Evolutionary conservation across 1,140 invertebrate species (phyloP).

Genomic region (Coboldia fuscipes): DNA sequence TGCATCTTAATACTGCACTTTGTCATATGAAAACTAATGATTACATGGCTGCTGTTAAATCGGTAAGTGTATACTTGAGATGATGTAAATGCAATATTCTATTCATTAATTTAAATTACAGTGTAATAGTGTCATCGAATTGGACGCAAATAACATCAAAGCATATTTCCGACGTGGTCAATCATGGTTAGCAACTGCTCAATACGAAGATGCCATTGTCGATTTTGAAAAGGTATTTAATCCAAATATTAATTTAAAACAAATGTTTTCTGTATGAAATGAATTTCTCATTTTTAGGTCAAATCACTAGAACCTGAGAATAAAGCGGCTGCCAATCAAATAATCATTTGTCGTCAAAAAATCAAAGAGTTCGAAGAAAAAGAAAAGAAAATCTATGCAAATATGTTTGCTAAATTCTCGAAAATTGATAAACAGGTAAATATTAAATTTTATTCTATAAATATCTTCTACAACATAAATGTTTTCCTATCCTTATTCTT

Average conservation of each 20-base stretch:
- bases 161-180: constrained; percentile 74
- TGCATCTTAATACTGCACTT: constrained; percentile 66
- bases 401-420: constrained; percentile 87
- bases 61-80: constrained; percentile 11
- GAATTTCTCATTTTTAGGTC: background rate
- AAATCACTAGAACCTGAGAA: constrained; percentile 35
- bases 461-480: too few relatives aligned
- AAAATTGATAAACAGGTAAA: constrained; percentile 55
- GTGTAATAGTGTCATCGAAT: constrained; percentile 21
- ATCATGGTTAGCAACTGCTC: constrained; percentile 51
- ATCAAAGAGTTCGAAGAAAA: constrained; percentile 53
- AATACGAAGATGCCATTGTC: constrained; percentile 51
- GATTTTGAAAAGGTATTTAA: constrained; percentile 60
- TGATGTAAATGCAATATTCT: background rate
- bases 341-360: constrained; percentile 45
- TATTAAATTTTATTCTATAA: too few relatives aligned
- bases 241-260: constrained; percentile 6
- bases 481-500: too few relatives aligned
- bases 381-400: constrained; percentile 80
- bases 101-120: constrained; percentile 4
- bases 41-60: constrained; percentile 42
- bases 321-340: constrained; percentile 58
- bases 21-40: constrained; percentile 70
- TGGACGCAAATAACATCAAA: constrained; percentile 69
- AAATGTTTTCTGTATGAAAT: background rate